Base-by-base conservation (phyloP, 2,888 invertebrate genomes). In the Sturmia bella region DNA sequence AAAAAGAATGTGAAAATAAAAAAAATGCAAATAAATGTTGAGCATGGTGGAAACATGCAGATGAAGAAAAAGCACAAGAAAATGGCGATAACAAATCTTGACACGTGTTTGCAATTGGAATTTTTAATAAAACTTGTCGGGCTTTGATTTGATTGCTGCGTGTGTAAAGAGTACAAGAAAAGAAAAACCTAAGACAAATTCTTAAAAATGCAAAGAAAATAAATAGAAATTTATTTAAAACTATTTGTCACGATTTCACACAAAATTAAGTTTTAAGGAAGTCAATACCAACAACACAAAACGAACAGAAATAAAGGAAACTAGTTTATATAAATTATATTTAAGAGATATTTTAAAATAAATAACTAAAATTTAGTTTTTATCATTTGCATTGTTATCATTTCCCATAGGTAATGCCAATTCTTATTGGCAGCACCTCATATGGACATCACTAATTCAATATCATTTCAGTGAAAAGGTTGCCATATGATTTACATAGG, bases 81-180 rank as follows among this genome's bases (percentile, higher is more conserved):
- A 66, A 39, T 50, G 19, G 21, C 61, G 75, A 59, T 76, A 76
- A 61, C 41, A 68, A 32, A 75, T 76, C 75, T 76, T 66, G 79
- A 79, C 73, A 73, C 79, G 79, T 79, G 79, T 61, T 79, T 61
- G 52, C 64, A 61, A 52, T 54, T 52, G 59, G 78, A 73, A 68
- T 73, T 73, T 73, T 66, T 73, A 73, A 79, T 73, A 50, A 79
- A 79, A 66, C 21, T 59, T 52, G 41, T 70, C 56, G 50, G 54
- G 52, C 45, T 68, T 41, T 56, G 19, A 56, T 74, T 74, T 45
- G 45, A 48, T 56, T 74, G 64, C 56, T 61, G 61, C 52, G 13
- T 41, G 50, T 45, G 45, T 15, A 37, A 32, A 57, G 9, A 12
- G 17, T 15, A n/a, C 9, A 7, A 32, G 32, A 1, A 32, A 32